Base-by-base conservation (phyloP, 2,888 invertebrate genomes). In the Cheilosia pagana region DNA sequence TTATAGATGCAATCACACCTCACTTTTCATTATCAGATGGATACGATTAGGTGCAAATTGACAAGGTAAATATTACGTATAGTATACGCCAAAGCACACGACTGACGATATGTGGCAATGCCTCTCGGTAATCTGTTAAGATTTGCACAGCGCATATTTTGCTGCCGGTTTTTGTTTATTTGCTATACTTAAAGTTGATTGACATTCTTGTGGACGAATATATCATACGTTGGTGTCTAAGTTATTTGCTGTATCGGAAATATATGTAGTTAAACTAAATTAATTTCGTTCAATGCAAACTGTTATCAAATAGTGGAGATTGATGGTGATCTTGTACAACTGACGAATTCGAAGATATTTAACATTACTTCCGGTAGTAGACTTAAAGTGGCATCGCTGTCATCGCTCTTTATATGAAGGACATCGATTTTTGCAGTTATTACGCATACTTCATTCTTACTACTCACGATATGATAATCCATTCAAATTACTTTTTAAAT, bases 51-150 rank as follows among this genome's bases (percentile, higher is more conserved):
- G 43, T 45, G 43, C 43, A 45, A 45, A 45, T 45, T 16, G 1
- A n/a, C 1, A 45, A 45, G 2, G 16, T n/a, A 45, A n/a, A 45
- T 45, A 45, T 45, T 45, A 16, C 43, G 43, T 45, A 45, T 45
- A 45, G 43, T 45, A 45, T 45, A 45, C 43, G 43, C 43, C 43
- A 45, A 8, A 16, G 35, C 43, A 16, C 43, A 45, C 12, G 35
- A 3, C 35, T 35, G n/a, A 45, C 43, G 43, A 16, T 16, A 16
- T 45, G 16, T 7, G 43, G 16, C 43, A 45, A 45, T 45, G 43
- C 43, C 16, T n/a, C 16, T 45, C 7, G 16, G 43, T 8, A 45
- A 45, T 45, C 16, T 16, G 12, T 4, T 12, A 28, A 60, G 28
- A 16, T 62, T 60, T 14, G 25, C 19, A 8, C 62, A 45, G 45